phyloP scores from a whole-genome alignment of 2,888 invertebrate genomes.

The Lasioglossum marginatum region DNA sequence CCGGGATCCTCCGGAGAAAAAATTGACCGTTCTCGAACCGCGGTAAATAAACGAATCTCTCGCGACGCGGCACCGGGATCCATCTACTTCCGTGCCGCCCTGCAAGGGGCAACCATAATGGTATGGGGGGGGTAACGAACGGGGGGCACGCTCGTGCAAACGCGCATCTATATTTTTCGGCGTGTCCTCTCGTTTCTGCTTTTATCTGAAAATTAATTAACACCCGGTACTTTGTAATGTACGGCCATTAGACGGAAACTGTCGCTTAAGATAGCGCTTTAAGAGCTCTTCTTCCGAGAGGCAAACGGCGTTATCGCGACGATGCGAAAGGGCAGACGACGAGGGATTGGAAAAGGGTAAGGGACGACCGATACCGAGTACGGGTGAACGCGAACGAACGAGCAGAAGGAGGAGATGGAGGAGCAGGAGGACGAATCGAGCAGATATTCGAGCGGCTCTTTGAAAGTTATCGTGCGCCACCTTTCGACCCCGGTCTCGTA shows the following conservation, averaged over 20 bases:
- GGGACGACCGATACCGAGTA: slow-evolving; percentile 3
- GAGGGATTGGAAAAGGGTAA: slow-evolving; percentile 32
- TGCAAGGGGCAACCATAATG: neutral
- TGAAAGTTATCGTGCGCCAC: slow-evolving; percentile 77
- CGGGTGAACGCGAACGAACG: slow-evolving; percentile 13
- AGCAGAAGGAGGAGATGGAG: slow-evolving; percentile 30
- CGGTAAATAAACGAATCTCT: slow-evolving; percentile 42
- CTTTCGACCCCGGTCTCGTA: slow-evolving; percentile 79
- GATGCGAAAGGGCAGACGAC: slow-evolving; percentile 44
- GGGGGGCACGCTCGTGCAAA: neutral
- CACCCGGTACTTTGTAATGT: slow-evolving; percentile 72
- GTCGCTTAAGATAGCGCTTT: slow-evolving; percentile 78
- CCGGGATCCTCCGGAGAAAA: slow-evolving; percentile 26
- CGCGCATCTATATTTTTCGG: neutral
- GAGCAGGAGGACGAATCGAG: slow-evolving; percentile 32
- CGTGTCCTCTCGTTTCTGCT: neutral
- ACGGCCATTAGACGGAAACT: slow-evolving; percentile 75
- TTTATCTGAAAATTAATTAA: slow-evolving; percentile 74
- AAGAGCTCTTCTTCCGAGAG: slow-evolving; percentile 75
- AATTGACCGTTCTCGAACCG: slow-evolving; percentile 38
- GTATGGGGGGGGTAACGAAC: neutral
- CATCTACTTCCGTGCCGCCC: slow-evolving; percentile 9
- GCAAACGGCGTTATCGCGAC: slow-evolving; percentile 65
- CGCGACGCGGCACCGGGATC: slow-evolving; percentile 2
- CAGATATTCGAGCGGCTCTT: slow-evolving; percentile 76